Conservation (phyloP, 2,797 vertebrate genomes). For the Sphenodon punctatus region DNA sequence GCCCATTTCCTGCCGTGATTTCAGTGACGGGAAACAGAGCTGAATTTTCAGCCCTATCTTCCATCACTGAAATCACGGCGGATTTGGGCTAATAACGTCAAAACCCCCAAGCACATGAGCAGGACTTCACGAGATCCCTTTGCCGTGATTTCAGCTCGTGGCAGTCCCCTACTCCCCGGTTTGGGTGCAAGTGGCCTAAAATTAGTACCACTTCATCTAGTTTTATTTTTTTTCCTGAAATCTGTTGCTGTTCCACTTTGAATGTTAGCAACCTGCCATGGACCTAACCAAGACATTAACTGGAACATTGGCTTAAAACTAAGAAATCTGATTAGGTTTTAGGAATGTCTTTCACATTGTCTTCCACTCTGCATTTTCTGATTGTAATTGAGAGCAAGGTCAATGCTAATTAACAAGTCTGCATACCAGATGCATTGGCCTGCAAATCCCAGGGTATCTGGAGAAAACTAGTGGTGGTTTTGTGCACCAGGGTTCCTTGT, state of each 20-base stretch:
- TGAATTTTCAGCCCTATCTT: too few species aligned
- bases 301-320: background rate
- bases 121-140: too few species aligned
- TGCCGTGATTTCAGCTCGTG: too few species aligned
- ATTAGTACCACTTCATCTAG: too few species aligned
- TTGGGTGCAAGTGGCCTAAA: too few species aligned
- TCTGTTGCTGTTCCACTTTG: background rate
- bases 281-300: background rate
- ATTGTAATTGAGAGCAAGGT: background rate
- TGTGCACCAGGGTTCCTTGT: background rate
- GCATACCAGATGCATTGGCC: background rate
- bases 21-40: too few species aligned
- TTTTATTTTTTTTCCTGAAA: background rate
- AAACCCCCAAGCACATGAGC: too few species aligned
- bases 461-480: background rate
- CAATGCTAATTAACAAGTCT: background rate
- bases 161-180: too few species aligned
- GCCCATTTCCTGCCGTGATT: too few species aligned
- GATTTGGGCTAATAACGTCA: too few species aligned
- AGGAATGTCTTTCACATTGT: rapidly evolving
- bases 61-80: too few species aligned
- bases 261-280: background rate
- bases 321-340: background rate
- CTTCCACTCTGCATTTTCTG: background rate
- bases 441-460: conserved; percentile 9